Base-by-base conservation (phyloP, 2,113 vertebrate genomes). In the Sorex fumeus region DNA sequence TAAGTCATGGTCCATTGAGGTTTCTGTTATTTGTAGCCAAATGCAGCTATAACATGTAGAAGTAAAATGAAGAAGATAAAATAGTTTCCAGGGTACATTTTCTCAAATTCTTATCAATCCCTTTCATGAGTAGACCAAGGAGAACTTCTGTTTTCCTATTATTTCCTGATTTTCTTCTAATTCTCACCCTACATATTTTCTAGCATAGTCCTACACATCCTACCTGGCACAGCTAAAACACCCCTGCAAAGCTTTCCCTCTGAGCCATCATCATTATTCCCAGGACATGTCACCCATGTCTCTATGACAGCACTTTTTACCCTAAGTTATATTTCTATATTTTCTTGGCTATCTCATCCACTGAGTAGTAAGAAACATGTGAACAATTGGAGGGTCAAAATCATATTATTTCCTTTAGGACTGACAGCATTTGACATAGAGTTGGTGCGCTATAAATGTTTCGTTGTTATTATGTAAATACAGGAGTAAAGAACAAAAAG, bases 1-100 rank as follows among this genome's bases (percentile, higher is more conserved):
- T 60, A 88, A 84, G 72, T 57, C 43, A 80, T 1, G 6, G 16
- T 25, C 34, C 10, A 11, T 15, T 60, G 75, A n/a, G 70, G 45
- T 92, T 89, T 81, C 36, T 88, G 81, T 85, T 81, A 43, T 88
- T 53, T 76, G 28, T 19, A 64, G 69, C 32, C 75, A 81, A 81
- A 75, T 79, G 47, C 75, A 85, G 40, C 28, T 50, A 0, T 77
- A 69, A 40, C 69, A 69, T 85, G 45, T 43, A 36, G 79, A 88
- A 84, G 80, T 75, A 69, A 91, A 91, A 78, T n/a, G n/a, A n/a
- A 45, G 25, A 80, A 69, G 25, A 75, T 40, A 18, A 86, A 91
- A 77, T 83, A 21, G 40, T 71, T 78, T 84, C 28, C 57, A 62
- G 50, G 50, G 36, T 75, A 36, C 3, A 40, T n/a, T 70, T 82